Evolutionary conservation across 1,140 invertebrate species (phyloP), one percentile per base, ranked within the genome.

Genomic region (Drosophila novamexicana): DNA sequence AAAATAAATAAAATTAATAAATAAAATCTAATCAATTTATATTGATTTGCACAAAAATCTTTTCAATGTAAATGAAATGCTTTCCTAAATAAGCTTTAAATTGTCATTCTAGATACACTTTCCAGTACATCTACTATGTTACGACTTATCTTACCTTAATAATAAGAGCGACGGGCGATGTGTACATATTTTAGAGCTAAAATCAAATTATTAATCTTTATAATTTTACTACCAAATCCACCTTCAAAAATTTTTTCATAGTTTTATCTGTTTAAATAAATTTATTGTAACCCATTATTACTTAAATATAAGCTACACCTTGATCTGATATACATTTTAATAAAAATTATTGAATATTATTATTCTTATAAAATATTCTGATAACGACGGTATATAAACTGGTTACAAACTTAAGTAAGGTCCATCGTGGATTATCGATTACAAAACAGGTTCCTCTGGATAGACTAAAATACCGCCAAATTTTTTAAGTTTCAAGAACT

Each of bases 81-180:
- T 66, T 56, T 56, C 47, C 80, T 81, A 90, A 91, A 79, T 84
- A 94, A 94, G 92, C 92, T 94, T 91, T 93, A 93, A 90, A 92
- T 93, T 93, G 85, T 68, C 91, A 90, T 93, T 93, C 94, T 93
- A 95, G 94, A 93, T 92, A 92, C 93, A 95, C 92, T 93, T 95
- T 95, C 95, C 94, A 94, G 93, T 95, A 95, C 90, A 90, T 29
- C 22, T 29, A 29, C 22, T 29, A 29, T 29, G 22, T 29, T 29
- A 29, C 22, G 22, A 29, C 22, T 29, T 29, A 29, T 29, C 22
- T 29, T 29, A 29, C 22, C 22, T 29, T 29, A 29, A 29, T 29
- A 29, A 29, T 29, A 5, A 29, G 22, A 29, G 22, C 22, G 22
- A 29, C 22, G 22, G 22, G 22, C 22, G 22, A 29, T 29, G 22